Percentiles rank a stretch among this genome's conserved stretches.
Evolutionary conservation across 2,113 vertebrate genomes (phyloP).

Genomic region (Megaptera novaeangliae): DNA sequence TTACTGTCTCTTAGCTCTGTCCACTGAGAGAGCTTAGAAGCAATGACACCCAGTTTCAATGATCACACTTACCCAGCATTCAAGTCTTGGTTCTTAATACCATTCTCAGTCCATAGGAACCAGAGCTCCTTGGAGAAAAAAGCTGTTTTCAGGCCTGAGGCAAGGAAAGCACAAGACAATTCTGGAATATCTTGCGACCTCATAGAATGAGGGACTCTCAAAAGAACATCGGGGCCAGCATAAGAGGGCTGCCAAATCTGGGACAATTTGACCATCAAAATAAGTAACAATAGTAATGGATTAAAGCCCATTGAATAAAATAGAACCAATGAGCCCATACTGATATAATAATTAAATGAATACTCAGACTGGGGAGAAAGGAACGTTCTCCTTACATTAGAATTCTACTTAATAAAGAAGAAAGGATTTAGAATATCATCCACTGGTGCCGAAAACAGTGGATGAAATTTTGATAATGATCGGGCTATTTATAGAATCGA

Average conservation of each 20-base stretch:
- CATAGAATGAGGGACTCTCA: too few relatives aligned
- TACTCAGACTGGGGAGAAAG: not conserved
- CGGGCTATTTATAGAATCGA: not conserved
- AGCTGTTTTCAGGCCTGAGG: not conserved
- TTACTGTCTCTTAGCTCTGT: not conserved
- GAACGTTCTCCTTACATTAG: not conserved
- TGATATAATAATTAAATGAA: not conserved
- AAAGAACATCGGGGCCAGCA: rapidly evolving
- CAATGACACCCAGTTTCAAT: not conserved
- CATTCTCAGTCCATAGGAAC: not conserved
- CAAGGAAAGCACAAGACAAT: rapidly evolving
- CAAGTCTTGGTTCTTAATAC: too few relatives aligned
- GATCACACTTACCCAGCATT: too few relatives aligned
- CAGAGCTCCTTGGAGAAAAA: not conserved
- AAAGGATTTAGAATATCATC: not conserved
- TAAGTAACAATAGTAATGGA: rapidly evolving
- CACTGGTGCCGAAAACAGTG: rapidly evolving
- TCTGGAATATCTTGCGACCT: not conserved
- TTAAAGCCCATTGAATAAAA: not conserved
- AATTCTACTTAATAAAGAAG: not conserved
- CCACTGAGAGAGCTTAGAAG: not conserved
- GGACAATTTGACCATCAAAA: not conserved
- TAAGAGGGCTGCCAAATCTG: too few relatives aligned
- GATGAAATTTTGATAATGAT: too few relatives aligned
- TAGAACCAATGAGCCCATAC: rapidly evolving